Percentiles rank a stretch among this genome's conserved stretches.
These are phyloP conservation scores for Caenorhabditis elegans DNA, from an alignment of 1,140 invertebrate genomes.

Conservation along the genomic window DNA sequence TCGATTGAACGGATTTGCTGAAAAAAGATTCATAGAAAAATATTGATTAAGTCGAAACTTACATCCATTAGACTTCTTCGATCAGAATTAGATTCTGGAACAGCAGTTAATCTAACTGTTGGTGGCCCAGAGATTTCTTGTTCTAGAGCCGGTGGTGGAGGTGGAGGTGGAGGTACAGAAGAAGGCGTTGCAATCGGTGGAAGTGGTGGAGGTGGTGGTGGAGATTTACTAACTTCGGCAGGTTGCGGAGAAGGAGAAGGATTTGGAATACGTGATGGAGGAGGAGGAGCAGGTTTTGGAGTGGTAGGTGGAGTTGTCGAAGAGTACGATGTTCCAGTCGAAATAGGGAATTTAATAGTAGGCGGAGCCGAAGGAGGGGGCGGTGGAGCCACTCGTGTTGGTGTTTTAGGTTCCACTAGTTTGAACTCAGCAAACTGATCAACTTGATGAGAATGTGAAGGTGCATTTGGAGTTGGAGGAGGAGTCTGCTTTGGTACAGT, in stretches of 20 bases:
- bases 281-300: neutral
- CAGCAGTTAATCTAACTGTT: neutral
- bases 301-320: no score
- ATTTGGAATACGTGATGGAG: neutral
- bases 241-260: neutral
- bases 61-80: conserved; percentile 10
- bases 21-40: neutral
- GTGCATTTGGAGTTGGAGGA: neutral
- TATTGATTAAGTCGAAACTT: neutral
- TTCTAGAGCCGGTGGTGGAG: neutral
- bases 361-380: neutral
- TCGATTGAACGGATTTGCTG: neutral
- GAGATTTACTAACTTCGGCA: neutral
- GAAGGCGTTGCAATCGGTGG: neutral
- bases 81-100: neutral
- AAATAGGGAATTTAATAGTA: neutral
- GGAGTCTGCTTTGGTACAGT: neutral
- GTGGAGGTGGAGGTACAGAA: neutral
- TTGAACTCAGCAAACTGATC: neutral
- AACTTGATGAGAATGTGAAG: conserved; percentile 3
- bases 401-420: neutral
- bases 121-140: neutral
- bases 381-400: neutral
- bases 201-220: neutral
- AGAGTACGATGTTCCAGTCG: neutral